Conservation (phyloP, 1,140 invertebrate genomes). For the Rhopalosiphum maidis region DNA sequence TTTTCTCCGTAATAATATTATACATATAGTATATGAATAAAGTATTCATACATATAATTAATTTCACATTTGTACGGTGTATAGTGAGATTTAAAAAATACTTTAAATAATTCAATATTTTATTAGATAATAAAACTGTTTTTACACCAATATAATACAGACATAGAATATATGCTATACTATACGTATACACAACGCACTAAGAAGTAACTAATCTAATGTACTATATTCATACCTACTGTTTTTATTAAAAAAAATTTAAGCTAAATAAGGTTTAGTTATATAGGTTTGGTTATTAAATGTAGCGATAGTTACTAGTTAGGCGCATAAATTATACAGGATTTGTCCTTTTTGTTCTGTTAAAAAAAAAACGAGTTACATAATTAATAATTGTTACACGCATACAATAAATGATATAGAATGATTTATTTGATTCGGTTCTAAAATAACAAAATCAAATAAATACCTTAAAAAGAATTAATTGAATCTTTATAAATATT, state of each 20-base stretch:
- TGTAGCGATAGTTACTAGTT: no score
- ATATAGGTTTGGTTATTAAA: neutral
- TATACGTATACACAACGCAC: neutral
- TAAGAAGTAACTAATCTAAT: neutral
- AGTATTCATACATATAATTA: neutral
- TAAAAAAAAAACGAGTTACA: neutral
- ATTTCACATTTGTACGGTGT: neutral
- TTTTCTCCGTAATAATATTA: no score
- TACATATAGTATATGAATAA: no score
- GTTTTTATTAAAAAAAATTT: neutral
- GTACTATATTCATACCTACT: neutral
- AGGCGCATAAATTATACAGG: neutral
- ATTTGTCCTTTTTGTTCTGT: neutral
- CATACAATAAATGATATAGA: neutral
- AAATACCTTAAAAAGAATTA: neutral
- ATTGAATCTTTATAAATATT: neutral
- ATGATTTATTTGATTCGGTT: neutral
- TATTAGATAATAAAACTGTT: neutral
- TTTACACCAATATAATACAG: neutral
- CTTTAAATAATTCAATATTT: neutral
- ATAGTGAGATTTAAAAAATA: neutral
- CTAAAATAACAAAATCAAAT: neutral
- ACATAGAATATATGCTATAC: neutral
- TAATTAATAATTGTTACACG: neutral
- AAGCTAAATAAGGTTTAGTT: no score